These are phyloP conservation scores for Sinosuthora webbiana DNA, from an alignment of 2,113 vertebrate species.

Conservation along the genomic window DNA sequence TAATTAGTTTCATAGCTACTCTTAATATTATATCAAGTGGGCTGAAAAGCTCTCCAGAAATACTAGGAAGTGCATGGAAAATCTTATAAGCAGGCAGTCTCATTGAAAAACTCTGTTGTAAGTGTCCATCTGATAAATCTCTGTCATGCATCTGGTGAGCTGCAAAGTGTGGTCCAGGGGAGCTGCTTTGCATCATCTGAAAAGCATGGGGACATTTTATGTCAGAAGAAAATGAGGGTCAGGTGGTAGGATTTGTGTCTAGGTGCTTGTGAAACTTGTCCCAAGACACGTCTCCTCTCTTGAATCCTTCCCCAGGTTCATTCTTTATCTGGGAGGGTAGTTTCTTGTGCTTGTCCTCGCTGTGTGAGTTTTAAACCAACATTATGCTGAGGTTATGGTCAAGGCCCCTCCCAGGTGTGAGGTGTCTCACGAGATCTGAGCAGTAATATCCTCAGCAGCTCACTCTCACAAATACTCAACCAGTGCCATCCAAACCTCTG, in stretches of 20 bases:
- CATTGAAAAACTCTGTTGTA: background rate
- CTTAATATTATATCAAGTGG: conserved; percentile 41
- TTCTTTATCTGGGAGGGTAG: background rate
- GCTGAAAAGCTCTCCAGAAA: background rate
- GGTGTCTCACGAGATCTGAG: background rate
- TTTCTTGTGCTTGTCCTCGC: background rate
- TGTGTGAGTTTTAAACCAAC: background rate
- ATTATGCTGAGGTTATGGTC: background rate
- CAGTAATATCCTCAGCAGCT: background rate
- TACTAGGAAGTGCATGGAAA: background rate
- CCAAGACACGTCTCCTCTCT: background rate
- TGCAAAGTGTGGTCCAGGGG: background rate
- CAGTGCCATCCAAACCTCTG: background rate
- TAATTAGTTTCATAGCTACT: conserved; percentile 60
- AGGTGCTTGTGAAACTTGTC: background rate
- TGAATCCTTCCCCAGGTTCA: background rate
- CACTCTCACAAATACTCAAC: background rate
- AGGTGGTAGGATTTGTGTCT: background rate
- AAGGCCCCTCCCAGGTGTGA: background rate
- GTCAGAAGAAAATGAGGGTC: background rate
- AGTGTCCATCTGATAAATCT: background rate
- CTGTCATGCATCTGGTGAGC: background rate
- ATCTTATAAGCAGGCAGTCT: background rate
- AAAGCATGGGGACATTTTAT: background rate
- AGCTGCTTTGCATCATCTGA: background rate